Conservation (phyloP, 2,888 invertebrate genomes). For the Nomada fucata region DNA sequence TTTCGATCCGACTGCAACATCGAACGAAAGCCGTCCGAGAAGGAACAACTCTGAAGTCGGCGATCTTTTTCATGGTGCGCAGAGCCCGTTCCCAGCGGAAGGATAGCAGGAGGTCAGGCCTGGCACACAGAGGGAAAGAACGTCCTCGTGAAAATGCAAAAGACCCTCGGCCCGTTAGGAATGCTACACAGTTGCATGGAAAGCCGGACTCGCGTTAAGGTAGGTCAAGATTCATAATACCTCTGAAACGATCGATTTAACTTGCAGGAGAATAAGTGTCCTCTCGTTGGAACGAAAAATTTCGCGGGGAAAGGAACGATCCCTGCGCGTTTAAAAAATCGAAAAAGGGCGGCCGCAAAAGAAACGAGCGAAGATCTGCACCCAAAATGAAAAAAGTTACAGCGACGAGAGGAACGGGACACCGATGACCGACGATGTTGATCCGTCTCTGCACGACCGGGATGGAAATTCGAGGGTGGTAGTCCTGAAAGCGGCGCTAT, state of each 20-base stretch:
- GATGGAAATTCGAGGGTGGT: conserved; percentile 57
- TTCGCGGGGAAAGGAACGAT: neutral
- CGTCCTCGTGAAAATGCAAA: conserved; percentile 86
- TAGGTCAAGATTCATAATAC: conserved; percentile 78
- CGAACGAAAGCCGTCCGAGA: neutral
- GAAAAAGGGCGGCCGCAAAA: neutral
- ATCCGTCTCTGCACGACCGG: neutral
- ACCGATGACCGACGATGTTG: neutral
- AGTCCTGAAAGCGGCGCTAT: conserved; percentile 49
- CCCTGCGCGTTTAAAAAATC: neutral
- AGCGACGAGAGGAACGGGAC: neutral
- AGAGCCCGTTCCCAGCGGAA: conserved; percentile 69
- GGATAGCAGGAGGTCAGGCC: conserved; percentile 52
- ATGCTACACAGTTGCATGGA: conserved; percentile 88
- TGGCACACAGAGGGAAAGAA: conserved; percentile 81
- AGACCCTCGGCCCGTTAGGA: conserved; percentile 87
- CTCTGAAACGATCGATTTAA: neutral
- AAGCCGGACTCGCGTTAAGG: conserved; percentile 87
- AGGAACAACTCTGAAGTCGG: conserved; percentile 4
- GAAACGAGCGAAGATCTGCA: neutral
- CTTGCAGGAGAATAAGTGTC: neutral
- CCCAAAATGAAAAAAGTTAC: no score
- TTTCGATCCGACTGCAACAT: no score
- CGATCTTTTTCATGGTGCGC: conserved; percentile 47
- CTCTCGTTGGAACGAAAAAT: neutral